Base-by-base conservation (phyloP, 2,113 vertebrate species). In the Lathamus discolor region DNA sequence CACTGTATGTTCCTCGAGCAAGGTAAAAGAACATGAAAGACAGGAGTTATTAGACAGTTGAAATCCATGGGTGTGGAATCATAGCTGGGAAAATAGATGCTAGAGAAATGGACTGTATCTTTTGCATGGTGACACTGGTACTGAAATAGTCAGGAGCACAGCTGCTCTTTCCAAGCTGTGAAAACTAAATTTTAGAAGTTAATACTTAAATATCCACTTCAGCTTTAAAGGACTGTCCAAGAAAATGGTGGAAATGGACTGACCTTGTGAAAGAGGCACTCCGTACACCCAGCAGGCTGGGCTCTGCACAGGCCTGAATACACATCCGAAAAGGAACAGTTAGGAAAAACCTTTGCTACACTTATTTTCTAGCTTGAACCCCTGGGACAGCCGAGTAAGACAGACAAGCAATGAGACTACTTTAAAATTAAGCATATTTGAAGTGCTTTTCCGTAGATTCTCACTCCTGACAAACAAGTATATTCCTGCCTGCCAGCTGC, bases 271-370 rank as follows among this genome's bases (percentile, higher is more conserved):
- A 67, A 49, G 51, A 31, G n/a, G 11, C 19, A 2, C 16, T 37
- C 8, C 0, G 0, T 54, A 51, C 48, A 33, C 24, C 12, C 39
- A 54, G 43, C 44, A 61, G 37, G 33, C 46, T 37, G 75, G 28
- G 43, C 67, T 46, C 18, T 16, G 28, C 23, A 2, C 39, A 55
- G 66, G 41, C 4, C 70, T 79, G 66, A 55, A 5, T 17, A 9
- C 17, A 3, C 2, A 0, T 11, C 41, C 76, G 29, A 57, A 68
- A 91, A 59, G 62, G 22, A 48, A 35, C 13, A 19, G n/a, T 13
- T 13, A 33, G 17, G 35, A 22, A 55, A 75, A 79, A 29, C 5
- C 8, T 35, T 0, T 8, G 22, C 19, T 37, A 35, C 10, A 1
- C 8, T 18, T 27, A 2, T 29, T 51, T 61, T 57, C 63, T 19